Base-by-base conservation (phyloP, 1,140 invertebrate genomes). In the Drosophila subobscura region DNA sequence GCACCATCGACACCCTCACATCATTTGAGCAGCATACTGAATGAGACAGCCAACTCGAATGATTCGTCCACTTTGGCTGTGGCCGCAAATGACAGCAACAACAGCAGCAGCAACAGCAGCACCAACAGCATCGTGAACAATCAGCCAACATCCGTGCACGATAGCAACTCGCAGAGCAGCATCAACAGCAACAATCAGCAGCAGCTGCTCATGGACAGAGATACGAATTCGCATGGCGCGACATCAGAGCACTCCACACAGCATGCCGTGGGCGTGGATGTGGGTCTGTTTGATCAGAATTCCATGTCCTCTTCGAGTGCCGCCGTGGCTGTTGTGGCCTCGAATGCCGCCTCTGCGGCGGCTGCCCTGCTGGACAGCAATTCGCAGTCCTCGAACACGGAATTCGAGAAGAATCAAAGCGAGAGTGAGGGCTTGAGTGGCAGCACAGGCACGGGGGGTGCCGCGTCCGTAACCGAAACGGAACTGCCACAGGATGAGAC, bases 101-200 rank as follows among this genome's bases (percentile, higher is more conserved):
- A 91, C 20, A 91, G 90, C 55, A 91, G 86, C 61, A 91, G 90
- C 61, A 91, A 91, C 57, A 91, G 90, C 51, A 90, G 90, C 53
- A 91, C 90, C 16, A 91, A 91, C 41, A 91, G 90, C 64, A 91
- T 90, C 27, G 90, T 91, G 8, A 91, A 91, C 66, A 91, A 91
- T 55, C 89, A 91, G 29, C 90, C 90, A 6, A 91, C 90, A 2
- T 91, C 90, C n/a, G 72, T 91, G 50, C 90, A 91, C 42, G 90
- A 91, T 58, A 91, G 90, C 59, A 91, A 91, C 50, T 91, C 90
- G 14, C 90, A 91, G 50, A 91, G 89, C 65, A 91, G 89, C 49
- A 88, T 91, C 29, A 91, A 88, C 46, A 91, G 89, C 56, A 91
- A 89, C 55, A 80, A 91, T 57, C 86, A 86, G 50, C 88, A 90